Evolutionary conservation across 1,140 invertebrate species (phyloP).

Genomic region (Hyphantria cunea): DNA sequence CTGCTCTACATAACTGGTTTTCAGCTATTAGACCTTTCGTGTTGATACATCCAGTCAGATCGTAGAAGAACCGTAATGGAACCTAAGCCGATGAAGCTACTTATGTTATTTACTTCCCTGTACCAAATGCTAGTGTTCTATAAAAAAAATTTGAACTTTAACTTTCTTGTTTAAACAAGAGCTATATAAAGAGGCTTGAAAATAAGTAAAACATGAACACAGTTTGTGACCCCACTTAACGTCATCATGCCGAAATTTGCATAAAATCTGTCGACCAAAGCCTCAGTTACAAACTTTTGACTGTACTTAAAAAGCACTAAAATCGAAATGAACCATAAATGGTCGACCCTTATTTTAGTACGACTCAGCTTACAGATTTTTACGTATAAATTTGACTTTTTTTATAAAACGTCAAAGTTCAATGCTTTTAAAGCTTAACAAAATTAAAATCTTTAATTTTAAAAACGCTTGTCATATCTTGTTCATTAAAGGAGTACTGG

Average conservation of each 20-base stretch:
- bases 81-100: not conserved
- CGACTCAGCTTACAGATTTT: constrained; percentile 23
- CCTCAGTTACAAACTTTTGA: constrained; percentile 68
- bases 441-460: constrained; percentile 29
- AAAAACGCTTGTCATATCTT: constrained; percentile 16
- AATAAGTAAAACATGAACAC: constrained; percentile 67
- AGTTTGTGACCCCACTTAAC: constrained; percentile 72
- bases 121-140: not conserved
- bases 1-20: constrained; percentile 17
- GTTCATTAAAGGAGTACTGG: constrained; percentile 18
- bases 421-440: constrained; percentile 14
- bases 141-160: not conserved
- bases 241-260: constrained; percentile 69
- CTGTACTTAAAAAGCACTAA: constrained; percentile 71
- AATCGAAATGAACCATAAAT: constrained; percentile 73
- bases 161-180: not conserved
- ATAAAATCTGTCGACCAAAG: constrained; percentile 64
- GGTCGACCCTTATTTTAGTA: constrained; percentile 49
- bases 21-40: constrained; percentile 30
- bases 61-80: constrained; percentile 32
- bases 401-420: constrained; percentile 8
- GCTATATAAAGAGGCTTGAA: constrained; percentile 22
- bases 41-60: constrained; percentile 36
- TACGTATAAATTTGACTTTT: constrained; percentile 31
- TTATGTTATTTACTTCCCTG: not conserved